phyloP scores from a whole-genome alignment of 1,140 invertebrate species.

The Meloidogyne floridensis region DNA sequence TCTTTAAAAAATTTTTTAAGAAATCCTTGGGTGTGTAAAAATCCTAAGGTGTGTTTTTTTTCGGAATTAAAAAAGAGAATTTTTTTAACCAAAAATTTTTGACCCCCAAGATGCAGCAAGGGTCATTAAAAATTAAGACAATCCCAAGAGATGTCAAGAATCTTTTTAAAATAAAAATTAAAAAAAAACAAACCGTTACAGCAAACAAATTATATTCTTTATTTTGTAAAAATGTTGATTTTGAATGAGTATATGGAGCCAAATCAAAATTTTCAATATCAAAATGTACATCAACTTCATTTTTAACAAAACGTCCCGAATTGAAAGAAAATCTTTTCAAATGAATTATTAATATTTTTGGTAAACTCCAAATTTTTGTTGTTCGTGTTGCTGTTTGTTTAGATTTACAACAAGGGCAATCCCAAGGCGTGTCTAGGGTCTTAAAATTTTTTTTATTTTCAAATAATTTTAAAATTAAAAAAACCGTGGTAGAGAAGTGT shows the following conservation, averaged over 20 bases:
- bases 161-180: too few relatives aligned
- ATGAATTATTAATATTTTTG: constrained; percentile 42
- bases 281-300: constrained; percentile 45
- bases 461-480: not conserved
- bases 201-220: constrained; percentile 46
- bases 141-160: too few relatives aligned
- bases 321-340: constrained; percentile 48
- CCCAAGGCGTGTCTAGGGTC: constrained; percentile 34
- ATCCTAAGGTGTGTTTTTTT: not conserved
- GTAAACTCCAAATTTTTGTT: constrained; percentile 43
- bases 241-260: constrained; percentile 37
- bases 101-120: not conserved
- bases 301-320: constrained; percentile 47
- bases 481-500: constrained; percentile 28
- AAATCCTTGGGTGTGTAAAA: too few relatives aligned
- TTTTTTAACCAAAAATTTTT: not conserved
- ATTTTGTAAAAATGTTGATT: constrained; percentile 17
- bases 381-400: constrained; percentile 34
- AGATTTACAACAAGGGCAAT: constrained; percentile 36
- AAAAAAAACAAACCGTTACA: constrained; percentile 30
- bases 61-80: too few relatives aligned
- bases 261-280: constrained; percentile 36
- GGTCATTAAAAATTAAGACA: too few relatives aligned
- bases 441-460: constrained; percentile 1
- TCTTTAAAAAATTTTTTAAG: too few relatives aligned